These are phyloP conservation scores for Halcyon badia DNA, from an alignment of 2,797 vertebrate genomes.

Conservation along the genomic window DNA sequence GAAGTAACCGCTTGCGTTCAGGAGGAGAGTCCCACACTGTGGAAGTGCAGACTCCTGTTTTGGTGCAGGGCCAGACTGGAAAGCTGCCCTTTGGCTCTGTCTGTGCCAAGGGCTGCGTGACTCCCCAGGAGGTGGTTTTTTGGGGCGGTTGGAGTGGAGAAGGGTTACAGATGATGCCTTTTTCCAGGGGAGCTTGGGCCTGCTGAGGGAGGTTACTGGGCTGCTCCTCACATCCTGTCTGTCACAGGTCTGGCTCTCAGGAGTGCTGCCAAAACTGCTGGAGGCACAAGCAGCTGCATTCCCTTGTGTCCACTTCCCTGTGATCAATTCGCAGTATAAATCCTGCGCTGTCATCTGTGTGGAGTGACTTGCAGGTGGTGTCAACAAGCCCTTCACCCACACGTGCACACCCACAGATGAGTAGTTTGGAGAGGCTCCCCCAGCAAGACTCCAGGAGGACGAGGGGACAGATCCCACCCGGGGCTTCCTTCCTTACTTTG, in stretches of 20 bases:
- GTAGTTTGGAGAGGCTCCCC: not conserved
- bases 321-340: not conserved
- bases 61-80: not conserved
- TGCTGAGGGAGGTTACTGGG: not conserved
- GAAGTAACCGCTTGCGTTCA: not conserved
- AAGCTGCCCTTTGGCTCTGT: not conserved
- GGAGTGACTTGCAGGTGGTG: fast-evolving
- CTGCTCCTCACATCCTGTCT: not conserved
- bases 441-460: fast-evolving
- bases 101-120: not conserved
- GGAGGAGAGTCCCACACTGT: fast-evolving
- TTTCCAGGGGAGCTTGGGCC: not conserved
- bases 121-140: fast-evolving
- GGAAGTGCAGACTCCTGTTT: not conserved
- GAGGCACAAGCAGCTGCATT: fast-evolving
- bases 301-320: fast-evolving
- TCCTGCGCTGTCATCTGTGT: not conserved
- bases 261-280: not conserved
- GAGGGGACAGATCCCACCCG: not conserved
- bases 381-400: not conserved
- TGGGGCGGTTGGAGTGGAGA: not conserved
- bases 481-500: fast-evolving
- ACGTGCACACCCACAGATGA: fast-evolving
- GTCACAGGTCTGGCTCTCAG: not conserved
- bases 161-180: not conserved